A percentile compares a stretch with the other conserved stretches of the same genome.
Evolutionary conservation across 2,888 invertebrate species (phyloP).

Genomic region (Tetrapedia diversipes): DNA sequence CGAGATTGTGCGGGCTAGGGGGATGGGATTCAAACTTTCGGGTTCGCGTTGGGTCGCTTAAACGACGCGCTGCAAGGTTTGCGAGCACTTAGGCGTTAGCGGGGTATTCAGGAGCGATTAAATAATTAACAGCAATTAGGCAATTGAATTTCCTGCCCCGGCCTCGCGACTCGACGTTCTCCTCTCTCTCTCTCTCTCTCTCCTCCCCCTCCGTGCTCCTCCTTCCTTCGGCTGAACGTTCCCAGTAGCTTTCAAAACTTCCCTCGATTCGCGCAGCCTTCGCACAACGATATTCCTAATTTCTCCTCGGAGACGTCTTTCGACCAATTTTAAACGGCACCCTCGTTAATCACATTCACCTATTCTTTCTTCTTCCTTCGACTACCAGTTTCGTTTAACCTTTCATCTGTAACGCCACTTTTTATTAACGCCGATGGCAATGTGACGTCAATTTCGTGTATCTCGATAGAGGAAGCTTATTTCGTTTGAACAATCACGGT

Average conservation of each 20-base stretch:
- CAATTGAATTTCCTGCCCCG: conserved; percentile 75
- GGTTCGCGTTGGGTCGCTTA: conserved; percentile 68
- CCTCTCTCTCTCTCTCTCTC: too few species aligned
- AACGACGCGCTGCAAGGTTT: conserved; percentile 70
- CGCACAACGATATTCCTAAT: conserved; percentile 53
- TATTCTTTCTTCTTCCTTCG: not conserved
- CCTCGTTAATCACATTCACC: not conserved
- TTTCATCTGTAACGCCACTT: too few species aligned
- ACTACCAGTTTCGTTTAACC: not conserved
- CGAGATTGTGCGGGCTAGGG: conserved; percentile 44
- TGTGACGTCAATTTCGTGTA: too few species aligned
- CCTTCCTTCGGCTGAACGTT: conserved; percentile 23
- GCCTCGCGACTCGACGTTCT: conserved; percentile 59
- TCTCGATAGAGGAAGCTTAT: too few species aligned
- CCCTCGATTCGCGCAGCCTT: conserved; percentile 13
- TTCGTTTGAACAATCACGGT: too few species aligned
- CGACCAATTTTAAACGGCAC: not conserved
- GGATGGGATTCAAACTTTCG: conserved; percentile 63
- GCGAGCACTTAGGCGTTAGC: conserved; percentile 74
- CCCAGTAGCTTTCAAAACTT: conserved; percentile 51
- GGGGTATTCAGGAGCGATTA: conserved; percentile 78
- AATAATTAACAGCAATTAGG: conserved; percentile 81
- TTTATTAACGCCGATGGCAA: too few species aligned
- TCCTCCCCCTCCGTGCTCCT: conserved; percentile 18
- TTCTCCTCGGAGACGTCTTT: conserved; percentile 27